These are phyloP conservation scores for Toxotes chatareus DNA, from an alignment of 2,113 vertebrate genomes.

Conservation along the genomic window DNA sequence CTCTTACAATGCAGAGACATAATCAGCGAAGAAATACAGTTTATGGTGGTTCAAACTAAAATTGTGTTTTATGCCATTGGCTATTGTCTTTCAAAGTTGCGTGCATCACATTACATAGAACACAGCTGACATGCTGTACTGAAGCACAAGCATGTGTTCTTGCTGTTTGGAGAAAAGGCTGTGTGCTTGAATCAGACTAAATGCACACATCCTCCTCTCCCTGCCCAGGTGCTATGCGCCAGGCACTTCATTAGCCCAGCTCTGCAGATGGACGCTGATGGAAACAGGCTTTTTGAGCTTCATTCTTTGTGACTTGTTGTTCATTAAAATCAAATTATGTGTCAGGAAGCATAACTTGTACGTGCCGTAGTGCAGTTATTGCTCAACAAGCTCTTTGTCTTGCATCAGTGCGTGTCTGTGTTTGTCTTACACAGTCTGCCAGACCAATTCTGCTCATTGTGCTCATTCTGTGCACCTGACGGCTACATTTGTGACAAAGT, in stretches of 20 bases:
- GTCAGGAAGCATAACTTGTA: conserved; percentile 88
- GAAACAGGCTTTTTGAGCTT: conserved; percentile 90
- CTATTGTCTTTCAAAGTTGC: neutral
- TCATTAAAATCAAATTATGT: conserved; percentile 95
- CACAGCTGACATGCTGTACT: neutral
- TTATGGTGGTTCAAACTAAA: neutral
- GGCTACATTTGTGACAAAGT: conserved; percentile 42
- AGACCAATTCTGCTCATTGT: conserved; percentile 54
- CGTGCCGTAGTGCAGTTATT: conserved; percentile 76
- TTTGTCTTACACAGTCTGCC: conserved; percentile 69
- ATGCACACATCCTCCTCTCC: conserved; percentile 23
- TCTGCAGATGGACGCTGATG: conserved; percentile 88
- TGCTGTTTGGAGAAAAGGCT: neutral
- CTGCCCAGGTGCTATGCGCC: conserved; percentile 75
- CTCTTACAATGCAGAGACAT: neutral
- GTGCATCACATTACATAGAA: neutral
- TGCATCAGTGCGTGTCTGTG: conserved; percentile 65
- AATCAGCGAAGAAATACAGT: neutral
- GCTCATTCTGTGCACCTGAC: conserved; percentile 46
- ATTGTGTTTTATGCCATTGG: neutral
- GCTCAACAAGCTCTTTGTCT: conserved; percentile 77
- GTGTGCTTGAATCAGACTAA: conserved; percentile 14
- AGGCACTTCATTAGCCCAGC: conserved; percentile 88
- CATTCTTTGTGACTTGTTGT: conserved; percentile 96
- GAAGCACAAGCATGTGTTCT: neutral